Percentiles rank a stretch among this genome's conserved stretches.
Evolutionary conservation across 2,888 invertebrate genomes (phyloP).

Genomic region (Cerastis rubricosa): DNA sequence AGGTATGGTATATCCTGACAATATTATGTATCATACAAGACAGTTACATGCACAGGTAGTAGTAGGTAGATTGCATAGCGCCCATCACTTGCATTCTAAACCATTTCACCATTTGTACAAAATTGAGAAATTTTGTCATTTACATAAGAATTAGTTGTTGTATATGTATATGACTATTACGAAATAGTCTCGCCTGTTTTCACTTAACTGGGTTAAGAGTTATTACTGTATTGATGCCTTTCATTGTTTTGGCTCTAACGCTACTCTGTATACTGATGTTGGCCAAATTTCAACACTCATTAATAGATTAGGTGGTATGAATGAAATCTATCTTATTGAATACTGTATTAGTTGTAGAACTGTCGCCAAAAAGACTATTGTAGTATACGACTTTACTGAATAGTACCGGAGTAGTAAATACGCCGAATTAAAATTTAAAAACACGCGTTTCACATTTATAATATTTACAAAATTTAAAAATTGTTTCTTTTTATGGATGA

Average conservation of each 20-base stretch:
- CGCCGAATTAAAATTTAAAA: not conserved
- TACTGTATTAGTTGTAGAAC: not conserved
- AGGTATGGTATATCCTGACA: not conserved
- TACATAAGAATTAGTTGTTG: slow-evolving; percentile 40
- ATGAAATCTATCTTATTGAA: slow-evolving; percentile 42
- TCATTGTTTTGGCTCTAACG: slow-evolving; percentile 41
- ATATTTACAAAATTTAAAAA: not conserved
- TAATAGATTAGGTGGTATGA: slow-evolving; percentile 35
- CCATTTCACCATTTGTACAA: not conserved
- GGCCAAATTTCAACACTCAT: slow-evolving; percentile 48
- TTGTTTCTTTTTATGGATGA: not conserved
- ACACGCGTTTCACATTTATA: not conserved
- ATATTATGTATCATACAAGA: not conserved
- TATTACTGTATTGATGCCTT: slow-evolving; percentile 37
- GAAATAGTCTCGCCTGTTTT: slow-evolving; percentile 4
- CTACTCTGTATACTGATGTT: slow-evolving; percentile 16
- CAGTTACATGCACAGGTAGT: not conserved
- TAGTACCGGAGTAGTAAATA: not conserved
- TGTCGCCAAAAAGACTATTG: not conserved
- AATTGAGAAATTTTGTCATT: slow-evolving; percentile 27
- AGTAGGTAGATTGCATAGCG: not conserved
- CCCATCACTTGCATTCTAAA: not conserved
- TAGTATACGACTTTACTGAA: not conserved
- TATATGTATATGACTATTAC: not conserved
- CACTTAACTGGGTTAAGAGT: slow-evolving; percentile 36